These are phyloP conservation scores for Nannobrachium achirus DNA, from an alignment of 2,113 vertebrate genomes.

Conservation along the genomic window DNA sequence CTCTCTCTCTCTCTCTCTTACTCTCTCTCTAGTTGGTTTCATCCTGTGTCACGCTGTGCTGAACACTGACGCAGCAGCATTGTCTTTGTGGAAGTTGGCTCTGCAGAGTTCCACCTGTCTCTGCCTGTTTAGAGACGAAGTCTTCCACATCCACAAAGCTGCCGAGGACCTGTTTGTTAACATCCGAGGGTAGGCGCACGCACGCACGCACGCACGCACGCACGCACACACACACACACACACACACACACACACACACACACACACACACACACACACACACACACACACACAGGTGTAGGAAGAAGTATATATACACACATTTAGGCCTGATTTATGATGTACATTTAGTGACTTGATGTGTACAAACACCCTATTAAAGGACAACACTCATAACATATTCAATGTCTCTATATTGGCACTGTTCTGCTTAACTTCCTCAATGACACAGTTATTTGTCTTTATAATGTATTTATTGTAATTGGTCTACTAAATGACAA, in stretches of 20 bases:
- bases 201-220: too few species aligned
- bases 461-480: too few species aligned
- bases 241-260: background rate
- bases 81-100: conserved; percentile 96
- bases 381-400: too few species aligned
- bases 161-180: conserved; percentile 98
- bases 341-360: too few species aligned
- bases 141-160: conserved; percentile 98
- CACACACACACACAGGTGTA: too few species aligned
- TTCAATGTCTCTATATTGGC: too few species aligned
- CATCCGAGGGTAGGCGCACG: conserved; percentile 91
- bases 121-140: conserved; percentile 95
- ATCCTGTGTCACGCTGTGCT: conserved; percentile 95
- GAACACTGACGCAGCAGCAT: conserved; percentile 90
- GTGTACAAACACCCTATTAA: too few species aligned
- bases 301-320: too few species aligned
- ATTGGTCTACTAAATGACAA: too few species aligned
- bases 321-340: too few species aligned
- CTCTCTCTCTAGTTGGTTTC: conserved; percentile 87
- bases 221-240: background rate
- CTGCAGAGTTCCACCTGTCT: conserved; percentile 98
- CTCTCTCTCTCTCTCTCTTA: conserved; percentile 13
- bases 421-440: too few species aligned
- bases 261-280: background rate
- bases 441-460: too few species aligned